Evolutionary conservation across 2,797 vertebrate species (phyloP).

Genomic region (Chelonia mydas): DNA sequence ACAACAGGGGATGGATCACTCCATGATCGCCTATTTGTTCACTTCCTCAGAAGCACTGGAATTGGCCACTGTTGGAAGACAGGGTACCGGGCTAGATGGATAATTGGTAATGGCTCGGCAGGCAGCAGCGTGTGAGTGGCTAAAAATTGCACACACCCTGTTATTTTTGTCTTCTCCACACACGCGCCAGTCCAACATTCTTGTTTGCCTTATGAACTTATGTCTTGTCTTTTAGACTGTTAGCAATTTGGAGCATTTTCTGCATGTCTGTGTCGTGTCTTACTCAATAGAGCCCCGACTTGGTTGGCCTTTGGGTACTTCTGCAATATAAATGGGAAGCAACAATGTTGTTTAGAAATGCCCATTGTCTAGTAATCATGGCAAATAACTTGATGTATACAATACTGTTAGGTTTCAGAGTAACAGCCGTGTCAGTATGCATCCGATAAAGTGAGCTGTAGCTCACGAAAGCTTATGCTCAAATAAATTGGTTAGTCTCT

Average conservation of each 20-base stretch:
- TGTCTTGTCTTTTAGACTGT: background rate
- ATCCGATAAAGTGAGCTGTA: too few species aligned
- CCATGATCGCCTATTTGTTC: background rate
- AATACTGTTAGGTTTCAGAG: background rate
- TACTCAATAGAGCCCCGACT: background rate
- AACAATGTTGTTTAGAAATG: background rate
- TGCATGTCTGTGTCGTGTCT: background rate
- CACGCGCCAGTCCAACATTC: background rate
- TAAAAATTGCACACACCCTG: background rate
- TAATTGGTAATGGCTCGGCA: background rate
- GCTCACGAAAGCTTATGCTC: too few species aligned
- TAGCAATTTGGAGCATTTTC: background rate
- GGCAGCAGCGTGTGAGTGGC: background rate
- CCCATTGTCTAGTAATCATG: background rate
- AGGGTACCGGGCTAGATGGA: background rate
- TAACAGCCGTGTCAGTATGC: too few species aligned
- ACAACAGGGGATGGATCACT: background rate
- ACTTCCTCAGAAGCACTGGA: background rate
- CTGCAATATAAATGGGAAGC: background rate
- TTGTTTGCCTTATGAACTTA: background rate
- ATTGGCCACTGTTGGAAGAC: background rate
- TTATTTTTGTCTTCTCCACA: background rate
- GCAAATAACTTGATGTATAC: background rate
- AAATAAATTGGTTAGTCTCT: too few species aligned
- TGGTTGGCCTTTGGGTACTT: background rate